Evolutionary conservation across 2,888 invertebrate genomes (phyloP).

Genomic region (Harpalus rubripes): DNA sequence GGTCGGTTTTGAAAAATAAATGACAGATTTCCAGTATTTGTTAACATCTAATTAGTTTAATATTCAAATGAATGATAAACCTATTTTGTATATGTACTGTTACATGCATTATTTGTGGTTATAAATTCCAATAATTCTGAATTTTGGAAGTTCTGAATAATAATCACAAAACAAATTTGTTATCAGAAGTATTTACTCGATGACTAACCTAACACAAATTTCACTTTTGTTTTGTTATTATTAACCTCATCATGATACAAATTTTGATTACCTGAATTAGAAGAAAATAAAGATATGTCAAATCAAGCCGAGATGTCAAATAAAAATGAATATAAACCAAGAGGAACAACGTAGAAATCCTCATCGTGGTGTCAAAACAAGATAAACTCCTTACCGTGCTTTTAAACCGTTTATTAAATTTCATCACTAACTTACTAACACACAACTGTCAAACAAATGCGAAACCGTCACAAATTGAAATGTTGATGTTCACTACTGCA

Average conservation of each 20-base stretch:
- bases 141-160: not conserved
- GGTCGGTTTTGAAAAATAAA: too few species aligned
- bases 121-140: not conserved
- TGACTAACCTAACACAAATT: slow-evolving; percentile 9
- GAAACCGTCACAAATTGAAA: slow-evolving; percentile 34
- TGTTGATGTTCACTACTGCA: slow-evolving; percentile 51
- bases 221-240: slow-evolving; percentile 25
- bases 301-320: slow-evolving; percentile 17
- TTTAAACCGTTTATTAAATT: slow-evolving; percentile 58
- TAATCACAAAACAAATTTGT: slow-evolving; percentile 42
- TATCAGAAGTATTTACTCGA: slow-evolving; percentile 12
- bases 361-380: slow-evolving; percentile 45
- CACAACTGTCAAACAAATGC: slow-evolving; percentile 28
- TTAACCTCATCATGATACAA: not conserved
- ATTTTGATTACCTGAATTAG: slow-evolving; percentile 55
- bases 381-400: slow-evolving; percentile 57
- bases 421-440: slow-evolving; percentile 61
- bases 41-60: too few species aligned
- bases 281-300: slow-evolving; percentile 45
- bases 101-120: not conserved
- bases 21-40: too few species aligned
- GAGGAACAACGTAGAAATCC: slow-evolving; percentile 27
- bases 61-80: too few species aligned
- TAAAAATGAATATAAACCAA: slow-evolving; percentile 40
- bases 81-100: too few species aligned